Conservation (phyloP, 2,113 vertebrate species). For the Calidris pugnax region DNA sequence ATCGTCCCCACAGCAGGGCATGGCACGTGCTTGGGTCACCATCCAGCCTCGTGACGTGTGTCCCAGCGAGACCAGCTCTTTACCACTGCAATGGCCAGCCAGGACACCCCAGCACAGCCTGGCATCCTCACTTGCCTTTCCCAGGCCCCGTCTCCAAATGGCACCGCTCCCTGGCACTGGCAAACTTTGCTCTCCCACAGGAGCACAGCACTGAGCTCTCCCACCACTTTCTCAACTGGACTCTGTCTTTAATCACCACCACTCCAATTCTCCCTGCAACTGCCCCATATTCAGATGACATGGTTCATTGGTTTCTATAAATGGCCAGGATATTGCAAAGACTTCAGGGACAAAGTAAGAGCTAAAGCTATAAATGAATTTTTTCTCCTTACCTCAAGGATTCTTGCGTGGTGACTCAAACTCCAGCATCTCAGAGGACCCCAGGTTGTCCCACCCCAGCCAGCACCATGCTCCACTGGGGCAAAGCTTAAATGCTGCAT, state of each 20-base stretch:
- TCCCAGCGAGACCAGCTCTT: fast-evolving
- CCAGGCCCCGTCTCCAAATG: neutral
- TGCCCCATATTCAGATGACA: neutral
- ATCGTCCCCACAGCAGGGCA: neutral
- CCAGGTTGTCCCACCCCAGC: neutral
- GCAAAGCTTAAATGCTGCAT: neutral
- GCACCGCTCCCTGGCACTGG: fast-evolving
- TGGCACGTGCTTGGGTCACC: fast-evolving
- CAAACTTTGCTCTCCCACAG: neutral
- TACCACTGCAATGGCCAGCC: neutral
- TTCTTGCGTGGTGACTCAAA: neutral
- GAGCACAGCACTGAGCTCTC: neutral
- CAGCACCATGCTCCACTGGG: neutral
- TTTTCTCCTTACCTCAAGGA: neutral
- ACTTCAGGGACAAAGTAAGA: neutral
- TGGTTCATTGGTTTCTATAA: neutral
- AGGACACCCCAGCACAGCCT: neutral
- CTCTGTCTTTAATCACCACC: neutral
- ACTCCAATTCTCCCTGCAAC: neutral
- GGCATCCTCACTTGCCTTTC: fast-evolving
- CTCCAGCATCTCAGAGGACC: neutral
- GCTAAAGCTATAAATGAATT: neutral
- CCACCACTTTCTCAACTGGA: neutral
- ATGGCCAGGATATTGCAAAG: neutral
- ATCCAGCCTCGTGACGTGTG: neutral